phyloP scores from a whole-genome alignment of 2,888 invertebrate species.

The Stramonita haemastoma region DNA sequence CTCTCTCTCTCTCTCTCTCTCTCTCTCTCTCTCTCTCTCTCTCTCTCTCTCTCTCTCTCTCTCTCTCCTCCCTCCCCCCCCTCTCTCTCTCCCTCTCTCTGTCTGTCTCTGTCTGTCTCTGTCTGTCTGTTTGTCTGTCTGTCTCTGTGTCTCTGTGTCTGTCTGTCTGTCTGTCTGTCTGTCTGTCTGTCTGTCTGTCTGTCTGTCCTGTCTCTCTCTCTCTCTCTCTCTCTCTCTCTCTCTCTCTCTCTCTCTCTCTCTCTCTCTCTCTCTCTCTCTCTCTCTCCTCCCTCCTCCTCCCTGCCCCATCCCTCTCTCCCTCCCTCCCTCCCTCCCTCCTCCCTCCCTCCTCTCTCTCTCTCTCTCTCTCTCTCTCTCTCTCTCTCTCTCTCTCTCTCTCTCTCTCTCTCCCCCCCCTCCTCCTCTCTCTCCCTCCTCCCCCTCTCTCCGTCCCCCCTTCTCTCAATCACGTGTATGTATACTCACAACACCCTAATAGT shows the following conservation, averaged over 20 bases:
- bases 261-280: neutral
- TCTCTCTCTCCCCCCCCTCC: neutral
- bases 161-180: neutral
- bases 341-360: neutral
- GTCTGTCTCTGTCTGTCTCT: neutral
- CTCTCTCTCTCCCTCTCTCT: neutral
- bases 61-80: no score
- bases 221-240: neutral
- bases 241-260: neutral
- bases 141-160: neutral
- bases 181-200: neutral
- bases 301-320: neutral
- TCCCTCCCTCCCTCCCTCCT: neutral
- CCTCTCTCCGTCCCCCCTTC: neutral
- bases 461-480: neutral
- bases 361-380: neutral
- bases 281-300: neutral
- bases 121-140: neutral
- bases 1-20: no score
- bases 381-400: neutral
- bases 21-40: no score
- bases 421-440: neutral
- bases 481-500: no score
- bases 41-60: no score
- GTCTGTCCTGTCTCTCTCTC: neutral